Conservation (phyloP, 2,888 invertebrate species). For the Rapana venosa region DNA sequence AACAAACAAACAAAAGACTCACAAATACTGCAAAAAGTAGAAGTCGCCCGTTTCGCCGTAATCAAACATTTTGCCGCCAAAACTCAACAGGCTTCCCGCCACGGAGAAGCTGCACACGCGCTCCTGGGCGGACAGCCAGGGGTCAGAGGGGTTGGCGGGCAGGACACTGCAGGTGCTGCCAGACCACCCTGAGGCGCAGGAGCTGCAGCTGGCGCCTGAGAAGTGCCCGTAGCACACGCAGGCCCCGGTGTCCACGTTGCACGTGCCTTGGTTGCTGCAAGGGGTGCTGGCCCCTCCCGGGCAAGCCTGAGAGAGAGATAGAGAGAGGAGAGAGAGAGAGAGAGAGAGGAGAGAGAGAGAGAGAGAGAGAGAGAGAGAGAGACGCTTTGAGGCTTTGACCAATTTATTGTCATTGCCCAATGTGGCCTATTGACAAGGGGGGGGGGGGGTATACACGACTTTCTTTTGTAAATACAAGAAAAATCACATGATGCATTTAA, state of each 20-base stretch:
- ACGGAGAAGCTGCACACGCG: conserved; percentile 3
- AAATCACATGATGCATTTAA: no score
- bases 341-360: no score
- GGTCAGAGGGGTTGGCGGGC: conserved; percentile 14
- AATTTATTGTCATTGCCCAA: no score
- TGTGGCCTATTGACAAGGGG: no score
- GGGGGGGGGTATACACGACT: no score
- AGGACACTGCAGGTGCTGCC: not conserved
- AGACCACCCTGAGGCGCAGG: conserved; percentile 11
- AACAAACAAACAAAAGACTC: not conserved
- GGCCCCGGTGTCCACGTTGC: conserved; percentile 8
- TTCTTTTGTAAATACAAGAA: no score
- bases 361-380: no score
- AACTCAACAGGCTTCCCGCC: not conserved
- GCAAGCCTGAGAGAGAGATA: not conserved
- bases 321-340: not conserved
- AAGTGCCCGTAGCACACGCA: conserved; percentile 2
- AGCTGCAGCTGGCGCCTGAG: not conserved
- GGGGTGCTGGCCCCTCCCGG: conserved; percentile 14
- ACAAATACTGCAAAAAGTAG: not conserved
- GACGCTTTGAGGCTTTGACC: no score
- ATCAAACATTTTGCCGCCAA: conserved; percentile 5
- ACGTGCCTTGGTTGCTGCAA: conserved; percentile 20
- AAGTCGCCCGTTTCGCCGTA: not conserved
- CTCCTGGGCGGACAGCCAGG: not conserved